These are phyloP conservation scores for Gambelia wislizenii DNA, from an alignment of 2,797 vertebrate species.

Conservation along the genomic window DNA sequence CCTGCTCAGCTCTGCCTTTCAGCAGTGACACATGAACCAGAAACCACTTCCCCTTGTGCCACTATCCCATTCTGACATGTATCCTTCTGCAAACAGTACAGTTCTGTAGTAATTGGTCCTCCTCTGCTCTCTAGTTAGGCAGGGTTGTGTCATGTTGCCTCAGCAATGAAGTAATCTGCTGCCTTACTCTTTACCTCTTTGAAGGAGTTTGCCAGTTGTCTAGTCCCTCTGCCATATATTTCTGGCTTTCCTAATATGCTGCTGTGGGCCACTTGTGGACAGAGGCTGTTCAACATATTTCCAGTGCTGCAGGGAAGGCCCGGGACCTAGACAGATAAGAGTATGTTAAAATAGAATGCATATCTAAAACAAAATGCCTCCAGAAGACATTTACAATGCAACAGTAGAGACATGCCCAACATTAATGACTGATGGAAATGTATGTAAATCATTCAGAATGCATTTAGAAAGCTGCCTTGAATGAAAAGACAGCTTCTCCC, in stretches of 20 bases:
- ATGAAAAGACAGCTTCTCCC: background rate
- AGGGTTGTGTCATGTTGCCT: background rate
- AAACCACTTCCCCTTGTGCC: background rate
- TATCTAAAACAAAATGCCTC: background rate
- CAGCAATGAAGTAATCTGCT: background rate
- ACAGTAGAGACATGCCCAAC: background rate
- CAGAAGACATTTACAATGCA: background rate
- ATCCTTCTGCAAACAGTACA: background rate
- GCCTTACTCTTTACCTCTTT: background rate
- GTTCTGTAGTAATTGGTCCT: too few species aligned
- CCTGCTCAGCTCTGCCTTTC: background rate
- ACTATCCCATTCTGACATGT: background rate
- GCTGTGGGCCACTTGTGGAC: background rate
- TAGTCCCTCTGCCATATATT: background rate
- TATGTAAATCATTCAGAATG: background rate
- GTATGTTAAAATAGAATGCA: background rate
- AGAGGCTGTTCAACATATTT: background rate
- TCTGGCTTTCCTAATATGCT: background rate
- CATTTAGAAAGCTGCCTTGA: background rate
- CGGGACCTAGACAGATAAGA: too few species aligned
- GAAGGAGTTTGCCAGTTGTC: background rate
- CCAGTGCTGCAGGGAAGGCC: background rate
- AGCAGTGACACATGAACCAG: background rate
- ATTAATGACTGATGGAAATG: background rate
- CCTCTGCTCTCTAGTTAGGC: background rate